A percentile compares a stretch with the other conserved stretches of the same genome.
These are phyloP conservation scores for Papilio demoleus DNA, from an alignment of 2,888 invertebrate species.

Conservation along the genomic window DNA sequence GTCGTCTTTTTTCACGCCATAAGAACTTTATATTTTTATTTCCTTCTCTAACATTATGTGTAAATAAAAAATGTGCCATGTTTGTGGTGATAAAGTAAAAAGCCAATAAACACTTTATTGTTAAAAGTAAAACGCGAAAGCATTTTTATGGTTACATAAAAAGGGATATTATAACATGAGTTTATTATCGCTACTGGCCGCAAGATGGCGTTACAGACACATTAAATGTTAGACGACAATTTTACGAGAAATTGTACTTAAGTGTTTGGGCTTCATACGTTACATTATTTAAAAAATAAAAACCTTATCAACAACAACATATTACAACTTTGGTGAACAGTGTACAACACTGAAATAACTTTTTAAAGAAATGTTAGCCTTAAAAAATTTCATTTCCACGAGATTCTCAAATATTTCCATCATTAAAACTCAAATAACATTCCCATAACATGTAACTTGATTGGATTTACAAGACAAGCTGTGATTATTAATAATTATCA, in stretches of 20 bases:
- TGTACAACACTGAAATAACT: no score
- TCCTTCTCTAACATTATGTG: slow-evolving; percentile 42
- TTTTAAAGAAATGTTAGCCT: no score
- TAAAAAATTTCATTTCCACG: no score
- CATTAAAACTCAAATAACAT: no score
- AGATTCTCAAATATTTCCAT: no score
- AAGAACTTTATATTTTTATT: slow-evolving; percentile 30
- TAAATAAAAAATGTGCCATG: slow-evolving; percentile 55
- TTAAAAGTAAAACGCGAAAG: slow-evolving; percentile 67
- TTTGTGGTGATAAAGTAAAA: slow-evolving; percentile 58
- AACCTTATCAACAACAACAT: no score
- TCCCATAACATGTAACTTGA: no score
- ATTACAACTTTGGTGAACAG: no score
- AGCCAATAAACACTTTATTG: slow-evolving; percentile 72
- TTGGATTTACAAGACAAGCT: slow-evolving; percentile 37
- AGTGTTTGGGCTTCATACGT: background rate
- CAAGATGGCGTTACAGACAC: slow-evolving; percentile 46
- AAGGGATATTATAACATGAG: slow-evolving; percentile 44
- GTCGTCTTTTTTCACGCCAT: no score
- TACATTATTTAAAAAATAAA: no score
- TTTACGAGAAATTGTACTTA: slow-evolving; percentile 1
- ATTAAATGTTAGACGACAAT: slow-evolving; percentile 8
- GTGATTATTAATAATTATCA: slow-evolving; percentile 47
- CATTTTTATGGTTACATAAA: slow-evolving; percentile 55
- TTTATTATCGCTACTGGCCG: slow-evolving; percentile 43